Percentiles rank a stretch among this genome's conserved stretches.
Evolutionary conservation across 2,113 vertebrate genomes (phyloP).

Genomic region (Aphelocoma coerulescens): DNA sequence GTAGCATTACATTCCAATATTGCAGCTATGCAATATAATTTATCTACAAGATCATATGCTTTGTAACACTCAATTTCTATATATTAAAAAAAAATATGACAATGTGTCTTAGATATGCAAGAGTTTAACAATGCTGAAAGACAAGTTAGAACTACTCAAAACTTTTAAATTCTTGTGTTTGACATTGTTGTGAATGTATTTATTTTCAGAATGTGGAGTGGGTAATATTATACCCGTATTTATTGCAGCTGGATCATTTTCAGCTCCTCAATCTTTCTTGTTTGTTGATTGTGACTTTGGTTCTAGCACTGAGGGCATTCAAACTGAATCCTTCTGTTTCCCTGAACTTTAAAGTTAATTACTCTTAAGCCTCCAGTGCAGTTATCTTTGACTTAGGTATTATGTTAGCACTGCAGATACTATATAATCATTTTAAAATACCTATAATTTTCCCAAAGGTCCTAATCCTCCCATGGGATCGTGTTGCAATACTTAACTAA

Average conservation of each 20-base stretch:
- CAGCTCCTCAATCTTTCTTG: background rate
- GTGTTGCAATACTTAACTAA: background rate
- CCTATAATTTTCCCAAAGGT: constrained; percentile 3
- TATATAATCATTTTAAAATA: constrained; percentile 4
- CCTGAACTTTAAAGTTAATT: background rate
- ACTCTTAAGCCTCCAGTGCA: background rate
- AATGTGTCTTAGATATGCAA: background rate
- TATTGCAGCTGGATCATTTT: background rate
- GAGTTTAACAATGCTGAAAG: background rate
- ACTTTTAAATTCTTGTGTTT: background rate
- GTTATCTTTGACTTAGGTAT: background rate
- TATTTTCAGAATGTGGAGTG: background rate
- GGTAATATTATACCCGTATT: background rate
- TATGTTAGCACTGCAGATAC: background rate
- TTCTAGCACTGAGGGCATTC: background rate
- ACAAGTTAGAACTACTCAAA: background rate
- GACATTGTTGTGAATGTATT: background rate
- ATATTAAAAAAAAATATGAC: background rate
- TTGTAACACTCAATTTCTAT: background rate
- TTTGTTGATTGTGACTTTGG: background rate
- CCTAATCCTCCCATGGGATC: background rate
- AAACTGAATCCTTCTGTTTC: background rate
- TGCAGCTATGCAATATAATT: background rate
- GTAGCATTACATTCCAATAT: background rate
- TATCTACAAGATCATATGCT: background rate